Base-by-base conservation (phyloP, 2,888 invertebrate species). In the Pogonocherus hispidulus region DNA sequence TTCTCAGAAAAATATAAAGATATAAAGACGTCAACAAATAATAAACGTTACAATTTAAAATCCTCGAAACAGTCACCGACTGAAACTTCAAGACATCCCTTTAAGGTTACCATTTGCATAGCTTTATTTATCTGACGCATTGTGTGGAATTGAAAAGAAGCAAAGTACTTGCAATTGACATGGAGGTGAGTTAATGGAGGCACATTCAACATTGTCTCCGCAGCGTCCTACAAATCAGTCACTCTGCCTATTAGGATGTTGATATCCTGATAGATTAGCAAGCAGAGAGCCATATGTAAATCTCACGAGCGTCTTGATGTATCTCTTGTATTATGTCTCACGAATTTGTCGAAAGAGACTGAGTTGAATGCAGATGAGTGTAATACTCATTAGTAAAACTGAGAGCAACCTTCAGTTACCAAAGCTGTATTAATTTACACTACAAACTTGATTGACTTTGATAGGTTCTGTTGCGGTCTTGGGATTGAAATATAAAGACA, bases 261-360 rank as follows among this genome's bases (percentile, higher is more conserved):
- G 81, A 82, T 81, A 79, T 79, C 78, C 77, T 81, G 81, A 82
- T 81, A 80, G 81, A 82, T 81, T 82, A 82, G 81, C 81, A 76
- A 74, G 65, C 71, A 67, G 68, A 70, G 72, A 77, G 77, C 77
- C 76, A 78, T 81, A 82, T 82, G 82, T 81, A 82, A 82, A 82
- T 82, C 78, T 76, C 76, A 75, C 78, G 70, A 75, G 72, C 75
- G 79, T 78, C 80, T 79, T 81, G 80, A 80, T 81, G 81, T 81
- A 76, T 79, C 80, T 82, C 80, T 81, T 80, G 80, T 70, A 78
- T 79, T 79, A 80, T 77, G 78, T 81, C 79, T 81, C 72, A 75
- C 76, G 75, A 82, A 82, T 82, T 82, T 82, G 82, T 82, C 82
- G 79, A 47, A 41, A 20, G 19, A 46, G 44, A 54, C 54, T 64